Evolutionary conservation across 2,797 vertebrate species (phyloP).

Genomic region (Aythya fuligula): DNA sequence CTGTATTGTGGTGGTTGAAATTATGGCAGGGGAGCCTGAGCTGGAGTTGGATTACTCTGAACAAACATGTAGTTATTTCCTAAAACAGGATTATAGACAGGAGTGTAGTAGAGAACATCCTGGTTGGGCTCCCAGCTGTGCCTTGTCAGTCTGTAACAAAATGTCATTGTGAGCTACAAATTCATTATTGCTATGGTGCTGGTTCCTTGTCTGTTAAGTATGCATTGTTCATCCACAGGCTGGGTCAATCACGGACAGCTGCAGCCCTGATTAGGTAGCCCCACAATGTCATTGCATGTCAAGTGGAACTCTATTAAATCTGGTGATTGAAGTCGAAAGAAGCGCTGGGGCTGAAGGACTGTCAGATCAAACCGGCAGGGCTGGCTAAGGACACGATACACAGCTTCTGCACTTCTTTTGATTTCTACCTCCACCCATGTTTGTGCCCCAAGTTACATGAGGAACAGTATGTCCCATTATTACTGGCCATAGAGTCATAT

Average conservation of each 20-base stretch:
- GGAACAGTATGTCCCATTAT: background rate
- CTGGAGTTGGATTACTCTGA: background rate
- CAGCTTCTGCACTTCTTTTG: background rate
- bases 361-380: background rate
- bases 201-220: background rate
- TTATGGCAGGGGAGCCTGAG: background rate
- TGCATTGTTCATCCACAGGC: background rate
- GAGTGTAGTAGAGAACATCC: background rate
- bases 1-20: background rate
- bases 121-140: background rate
- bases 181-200: background rate
- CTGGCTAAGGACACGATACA: background rate
- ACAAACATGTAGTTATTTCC: conserved; percentile 9
- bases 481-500: background rate
- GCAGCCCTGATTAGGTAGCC: background rate
- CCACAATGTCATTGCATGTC: background rate
- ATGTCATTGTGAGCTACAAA: background rate
- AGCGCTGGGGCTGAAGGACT: background rate
- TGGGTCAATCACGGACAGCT: background rate
- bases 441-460: background rate
- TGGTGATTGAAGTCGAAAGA: background rate
- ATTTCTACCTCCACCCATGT: background rate
- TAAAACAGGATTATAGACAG: background rate
- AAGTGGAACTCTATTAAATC: background rate
- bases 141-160: background rate